Evolutionary conservation across 2,888 invertebrate genomes (phyloP), one percentile per base, ranked within the genome.

Genomic region (Spialia ferax): DNA sequence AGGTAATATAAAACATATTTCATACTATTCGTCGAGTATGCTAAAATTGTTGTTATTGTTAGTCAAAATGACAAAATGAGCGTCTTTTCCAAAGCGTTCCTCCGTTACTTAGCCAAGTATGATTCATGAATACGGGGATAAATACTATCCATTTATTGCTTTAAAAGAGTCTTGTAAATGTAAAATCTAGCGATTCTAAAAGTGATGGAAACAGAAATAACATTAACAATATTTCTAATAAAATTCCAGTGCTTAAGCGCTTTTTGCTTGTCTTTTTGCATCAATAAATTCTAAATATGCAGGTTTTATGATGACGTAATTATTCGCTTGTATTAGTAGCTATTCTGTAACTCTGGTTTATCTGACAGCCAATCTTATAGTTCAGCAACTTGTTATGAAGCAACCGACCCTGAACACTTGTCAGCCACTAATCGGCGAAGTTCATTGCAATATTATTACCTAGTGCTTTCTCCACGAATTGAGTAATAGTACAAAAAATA

Each of bases 321-420:
- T 42, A 15, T 42, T 5, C 15, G 42, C 42, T 42, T 5, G 42
- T 42, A 38, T n/a, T 13, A 38, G n/a, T 38, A 38, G 22, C 11
- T 50, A 50, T 50, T 50, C 22, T 50, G 50, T 50, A 59, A 45
- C 42, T 38, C 18, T 42, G 29, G 29, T 48, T 32, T 48, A 61
- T 50, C 22, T 18, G 20, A 7, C 18, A 11, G 4, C 50, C 6
- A 50, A 61, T 61, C 50, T 61, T 22, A 13, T n/a, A 26, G 32
- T 61, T 32, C 48, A 50, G 61, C 32, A 50, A 61, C 61, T 20
- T 32, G 18, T 32, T 26, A 18, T 61, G 50, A 18, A 18, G 50
- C 50, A 61, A 50, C 29, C 10, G 48, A 61, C 61, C 61, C 61
- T 50, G 61, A 45, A 48, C 48, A 61, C 20, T 61, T 45, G 26